Conservation (phyloP, 2,113 vertebrate genomes). For the Chloroceryle aenea region DNA sequence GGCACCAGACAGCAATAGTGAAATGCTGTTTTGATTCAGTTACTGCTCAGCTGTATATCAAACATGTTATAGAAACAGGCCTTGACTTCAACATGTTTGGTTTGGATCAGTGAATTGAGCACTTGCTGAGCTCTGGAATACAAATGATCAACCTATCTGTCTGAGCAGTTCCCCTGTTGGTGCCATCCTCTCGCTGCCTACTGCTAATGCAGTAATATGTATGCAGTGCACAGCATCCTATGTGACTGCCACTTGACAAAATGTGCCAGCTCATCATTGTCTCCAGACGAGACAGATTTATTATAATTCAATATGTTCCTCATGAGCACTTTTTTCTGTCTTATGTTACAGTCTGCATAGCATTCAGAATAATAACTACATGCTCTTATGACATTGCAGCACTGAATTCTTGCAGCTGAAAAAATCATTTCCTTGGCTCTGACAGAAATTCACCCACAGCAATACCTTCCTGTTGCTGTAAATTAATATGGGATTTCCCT, state of each 20-base stretch:
- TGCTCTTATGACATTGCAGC: constrained; percentile 55
- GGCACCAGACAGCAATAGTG: constrained; percentile 47
- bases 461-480: neutral
- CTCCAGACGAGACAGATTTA: constrained; percentile 77
- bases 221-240: constrained; percentile 72
- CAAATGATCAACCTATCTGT: constrained; percentile 72
- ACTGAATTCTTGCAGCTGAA: constrained; percentile 44
- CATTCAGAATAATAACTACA: constrained; percentile 68
- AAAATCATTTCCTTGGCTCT: constrained; percentile 25
- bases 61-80: constrained; percentile 72
- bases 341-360: constrained; percentile 65
- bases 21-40: constrained; percentile 70
- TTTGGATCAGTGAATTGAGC: constrained; percentile 73
- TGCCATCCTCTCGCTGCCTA: constrained; percentile 35
- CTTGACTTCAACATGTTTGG: constrained; percentile 74
- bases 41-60: constrained; percentile 75
- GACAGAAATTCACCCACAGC: constrained; percentile 8
- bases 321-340: constrained; percentile 68
- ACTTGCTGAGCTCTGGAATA: constrained; percentile 74
- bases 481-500: constrained; percentile 40
- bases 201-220: constrained; percentile 74
- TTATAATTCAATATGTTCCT: constrained; percentile 79
- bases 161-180: constrained; percentile 55
- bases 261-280: constrained; percentile 77
- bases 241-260: constrained; percentile 76